phyloP scores from a whole-genome alignment of 1,140 invertebrate genomes.

The Centruroides vittatus region DNA sequence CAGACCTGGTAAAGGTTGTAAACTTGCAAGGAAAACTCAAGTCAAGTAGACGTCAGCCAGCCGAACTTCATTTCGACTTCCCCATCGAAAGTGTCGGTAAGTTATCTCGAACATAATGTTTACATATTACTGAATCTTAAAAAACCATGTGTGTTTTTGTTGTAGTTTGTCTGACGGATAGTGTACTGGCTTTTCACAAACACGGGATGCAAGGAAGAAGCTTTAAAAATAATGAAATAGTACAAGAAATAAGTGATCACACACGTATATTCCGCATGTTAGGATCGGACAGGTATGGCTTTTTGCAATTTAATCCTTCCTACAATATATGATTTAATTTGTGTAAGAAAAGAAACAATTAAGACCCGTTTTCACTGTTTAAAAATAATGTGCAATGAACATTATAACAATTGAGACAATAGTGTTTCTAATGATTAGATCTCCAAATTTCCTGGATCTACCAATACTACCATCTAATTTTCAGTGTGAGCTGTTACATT shows the following conservation, averaged over 20 bases:
- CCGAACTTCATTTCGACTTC: slow-evolving; percentile 85
- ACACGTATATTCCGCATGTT: slow-evolving; percentile 77
- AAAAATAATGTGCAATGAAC: neutral
- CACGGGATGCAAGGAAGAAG: slow-evolving; percentile 90
- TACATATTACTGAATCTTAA: neutral
- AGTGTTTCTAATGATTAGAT: too few relatives aligned
- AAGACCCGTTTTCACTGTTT: neutral
- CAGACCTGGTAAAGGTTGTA: slow-evolving; percentile 78
- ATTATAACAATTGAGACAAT: neutral
- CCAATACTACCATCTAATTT: too few relatives aligned
- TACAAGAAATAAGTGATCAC: slow-evolving; percentile 86
- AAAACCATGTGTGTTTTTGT: slow-evolving; percentile 19
- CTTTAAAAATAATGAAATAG: slow-evolving; percentile 85
- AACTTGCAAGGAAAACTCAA: slow-evolving; percentile 71
- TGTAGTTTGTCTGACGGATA: slow-evolving; percentile 87
- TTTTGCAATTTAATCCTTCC: neutral
- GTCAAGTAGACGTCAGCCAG: slow-evolving; percentile 62
- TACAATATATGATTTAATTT: neutral
- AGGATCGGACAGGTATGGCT: slow-evolving; percentile 68
- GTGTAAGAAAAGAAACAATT: neutral
- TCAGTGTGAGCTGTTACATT: too few relatives aligned
- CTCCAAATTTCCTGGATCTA: too few relatives aligned
- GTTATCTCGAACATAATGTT: slow-evolving; percentile 23
- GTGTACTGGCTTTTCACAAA: slow-evolving; percentile 90
- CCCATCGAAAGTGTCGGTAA: slow-evolving; percentile 83